A percentile compares a stretch with the other conserved stretches of the same genome.
Evolutionary conservation across 2,797 vertebrate genomes (phyloP).

Genomic region (Myiotriccus ornatus): DNA sequence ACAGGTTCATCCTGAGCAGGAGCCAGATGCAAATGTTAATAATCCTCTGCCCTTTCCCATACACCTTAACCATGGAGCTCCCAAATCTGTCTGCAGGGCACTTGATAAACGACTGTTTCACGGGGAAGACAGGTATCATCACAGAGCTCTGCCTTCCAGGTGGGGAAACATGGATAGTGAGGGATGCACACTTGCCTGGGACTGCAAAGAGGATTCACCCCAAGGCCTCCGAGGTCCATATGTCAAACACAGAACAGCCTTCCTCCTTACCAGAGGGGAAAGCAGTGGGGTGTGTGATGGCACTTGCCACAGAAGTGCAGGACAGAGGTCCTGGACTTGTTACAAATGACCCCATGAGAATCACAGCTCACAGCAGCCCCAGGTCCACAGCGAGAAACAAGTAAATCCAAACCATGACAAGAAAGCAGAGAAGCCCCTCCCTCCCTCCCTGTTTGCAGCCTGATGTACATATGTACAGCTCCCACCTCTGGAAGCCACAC

Average conservation of each 20-base stretch:
- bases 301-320: background rate
- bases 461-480: background rate
- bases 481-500: background rate
- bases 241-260: background rate
- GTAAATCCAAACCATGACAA: background rate
- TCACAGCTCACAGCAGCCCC: background rate
- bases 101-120: background rate
- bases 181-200: background rate
- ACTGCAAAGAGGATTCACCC: background rate
- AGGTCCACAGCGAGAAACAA: background rate
- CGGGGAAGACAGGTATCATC: background rate
- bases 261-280: background rate
- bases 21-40: background rate
- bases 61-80: background rate
- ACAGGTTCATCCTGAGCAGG: background rate
- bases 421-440: background rate
- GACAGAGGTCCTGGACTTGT: background rate
- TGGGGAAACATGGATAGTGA: background rate
- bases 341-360: background rate
- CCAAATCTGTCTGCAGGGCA: background rate
- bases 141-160: background rate
- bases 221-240: background rate
- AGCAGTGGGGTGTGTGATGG: background rate
- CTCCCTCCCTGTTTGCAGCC: background rate
- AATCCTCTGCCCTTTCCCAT: background rate